Evolutionary conservation across 2,888 invertebrate species (phyloP), one percentile per base, ranked within the genome.

Genomic region (Cosmopolites sordidus): DNA sequence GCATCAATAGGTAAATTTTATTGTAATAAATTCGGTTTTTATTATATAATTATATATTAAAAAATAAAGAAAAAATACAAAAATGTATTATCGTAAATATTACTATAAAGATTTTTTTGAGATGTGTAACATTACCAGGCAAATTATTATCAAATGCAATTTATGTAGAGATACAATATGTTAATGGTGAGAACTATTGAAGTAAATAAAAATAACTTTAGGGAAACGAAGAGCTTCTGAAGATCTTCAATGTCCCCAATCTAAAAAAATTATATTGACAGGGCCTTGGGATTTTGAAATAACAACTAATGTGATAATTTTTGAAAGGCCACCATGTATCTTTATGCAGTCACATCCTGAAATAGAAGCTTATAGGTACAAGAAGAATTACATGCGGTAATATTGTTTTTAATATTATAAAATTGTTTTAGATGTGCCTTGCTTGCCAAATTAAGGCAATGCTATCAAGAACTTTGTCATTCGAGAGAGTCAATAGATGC

Each of bases 221-320:
- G 57, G 82, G 2, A 91, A 92, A 70, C 77, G 91, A 55, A 77
- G 90, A 56, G 84, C 88, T 11, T 90, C 91, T 6, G 89, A 89
- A 66, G 92, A 92, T 61, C 58, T 71, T 22, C 78, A 77, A 1
- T 86, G 87, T 46, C 90, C 92, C 9, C 66, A 64, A 54, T 80
- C 86, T 50, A 93, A 94, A 73, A 92, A 57, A 17, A 54, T 60
- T 52, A 53, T 60, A n/a, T 48, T 61, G 40, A 86, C 57, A 9
- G 59, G 94, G 2, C 94, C 93, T 3, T 97, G 96, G 95, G 95
- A 97, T 73, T 81, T 97, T 68, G 94, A 95, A 72, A 84, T 95
- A 50, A 84, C 87, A 43, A 94, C 94, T 33, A 96, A 96, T 80
- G 90, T 90, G 54, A 87, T 94, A 45, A 88, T 92, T 64, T 85